These are phyloP conservation scores for Wiebesia pumilae DNA, from an alignment of 1,140 invertebrate species.

Conservation along the genomic window DNA sequence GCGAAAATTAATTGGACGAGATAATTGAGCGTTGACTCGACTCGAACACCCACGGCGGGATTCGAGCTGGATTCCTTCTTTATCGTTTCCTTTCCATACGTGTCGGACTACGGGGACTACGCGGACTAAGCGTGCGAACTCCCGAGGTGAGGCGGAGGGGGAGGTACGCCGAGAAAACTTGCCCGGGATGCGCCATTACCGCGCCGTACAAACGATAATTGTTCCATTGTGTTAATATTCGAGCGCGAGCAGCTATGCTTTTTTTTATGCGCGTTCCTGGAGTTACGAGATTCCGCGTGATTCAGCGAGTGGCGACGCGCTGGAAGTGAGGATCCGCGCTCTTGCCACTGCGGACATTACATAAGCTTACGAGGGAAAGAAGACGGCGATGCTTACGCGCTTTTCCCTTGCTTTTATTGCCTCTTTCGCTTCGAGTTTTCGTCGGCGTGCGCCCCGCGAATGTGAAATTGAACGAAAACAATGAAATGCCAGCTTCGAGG, in stretches of 20 bases:
- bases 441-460: background rate
- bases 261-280: background rate
- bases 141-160: no score
- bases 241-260: background rate
- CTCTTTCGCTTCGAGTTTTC: background rate
- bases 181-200: constrained; percentile 2
- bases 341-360: no score
- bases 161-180: no score
- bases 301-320: no score
- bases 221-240: constrained; percentile 42
- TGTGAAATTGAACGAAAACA: no score
- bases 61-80: background rate
- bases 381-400: background rate
- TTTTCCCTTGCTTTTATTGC: background rate
- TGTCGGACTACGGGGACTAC: no score
- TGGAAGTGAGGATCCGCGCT: no score
- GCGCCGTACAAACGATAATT: background rate
- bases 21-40: constrained; percentile 9
- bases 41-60: background rate
- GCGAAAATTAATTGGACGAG: constrained; percentile 39
- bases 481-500: background rate
- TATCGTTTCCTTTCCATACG: background rate
- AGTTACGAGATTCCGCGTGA: background rate
- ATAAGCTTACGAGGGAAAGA: background rate
- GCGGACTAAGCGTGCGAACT: background rate